phyloP scores from a whole-genome alignment of 1,140 invertebrate genomes.

The Acromyrmex heyeri region DNA sequence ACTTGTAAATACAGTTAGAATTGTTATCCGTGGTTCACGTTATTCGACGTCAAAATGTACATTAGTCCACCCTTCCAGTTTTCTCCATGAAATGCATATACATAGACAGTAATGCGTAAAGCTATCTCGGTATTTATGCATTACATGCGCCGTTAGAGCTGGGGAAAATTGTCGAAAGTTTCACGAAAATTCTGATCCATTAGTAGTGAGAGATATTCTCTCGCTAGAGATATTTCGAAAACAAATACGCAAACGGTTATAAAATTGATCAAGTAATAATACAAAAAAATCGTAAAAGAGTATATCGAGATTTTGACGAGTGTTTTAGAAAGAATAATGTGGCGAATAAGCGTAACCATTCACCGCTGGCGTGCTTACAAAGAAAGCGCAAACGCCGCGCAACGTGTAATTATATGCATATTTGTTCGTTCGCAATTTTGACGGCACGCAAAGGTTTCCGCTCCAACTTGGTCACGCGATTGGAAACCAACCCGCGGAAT shows the following conservation, averaged over 20 bases:
- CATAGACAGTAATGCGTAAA: constrained; percentile 35
- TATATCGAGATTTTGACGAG: neutral
- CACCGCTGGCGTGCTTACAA: constrained; percentile 15
- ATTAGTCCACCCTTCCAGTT: neutral
- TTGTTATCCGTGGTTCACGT: neutral
- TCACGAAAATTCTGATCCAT: neutral
- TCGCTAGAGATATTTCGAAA: neutral
- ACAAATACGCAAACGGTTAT: neutral
- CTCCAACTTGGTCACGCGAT: constrained; percentile 41
- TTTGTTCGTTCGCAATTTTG: constrained; percentile 23
- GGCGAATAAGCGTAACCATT: constrained; percentile 36
- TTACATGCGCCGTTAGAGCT: constrained; percentile 25
- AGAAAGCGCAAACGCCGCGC: constrained; percentile 16
- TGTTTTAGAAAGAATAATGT: neutral
- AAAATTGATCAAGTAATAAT: neutral
- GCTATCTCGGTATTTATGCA: constrained; percentile 34
- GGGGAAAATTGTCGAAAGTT: constrained; percentile 24
- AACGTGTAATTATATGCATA: constrained; percentile 54
- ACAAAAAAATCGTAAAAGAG: neutral
- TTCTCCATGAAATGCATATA: neutral
- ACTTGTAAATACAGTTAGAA: constrained; percentile 6
- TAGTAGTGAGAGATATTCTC: constrained; percentile 6
- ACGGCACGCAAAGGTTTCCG: constrained; percentile 50
- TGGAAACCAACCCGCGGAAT: neutral
- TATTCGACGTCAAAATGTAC: neutral